Base-by-base conservation (phyloP, 2,888 invertebrate genomes). In the Eurytoma californica region DNA sequence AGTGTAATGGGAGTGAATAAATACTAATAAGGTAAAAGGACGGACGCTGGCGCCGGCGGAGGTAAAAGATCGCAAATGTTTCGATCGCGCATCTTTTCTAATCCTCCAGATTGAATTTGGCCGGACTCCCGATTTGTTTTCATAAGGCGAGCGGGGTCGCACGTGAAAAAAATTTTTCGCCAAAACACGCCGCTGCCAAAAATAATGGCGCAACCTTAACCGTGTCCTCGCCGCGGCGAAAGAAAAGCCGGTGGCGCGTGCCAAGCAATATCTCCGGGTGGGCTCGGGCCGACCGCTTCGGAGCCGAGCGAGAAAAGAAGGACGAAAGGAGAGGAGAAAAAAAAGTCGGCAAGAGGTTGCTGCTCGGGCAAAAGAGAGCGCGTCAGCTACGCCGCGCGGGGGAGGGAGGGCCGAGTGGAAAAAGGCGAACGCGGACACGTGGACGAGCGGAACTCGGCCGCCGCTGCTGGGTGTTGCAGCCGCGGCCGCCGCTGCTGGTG, bases 351-450 rank as follows among this genome's bases (percentile, higher is more conserved):
- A 39, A 39, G 39, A 39, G 39, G 39, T 39, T 39, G 39, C 39
- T 9, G 39, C 7, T 39, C 39, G 39, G 39, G 39, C 7, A 9
- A 39, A 39, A 39, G 39, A 9, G 39, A 39, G 7, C 39, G 39
- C 39, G 39, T 39, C 39, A 39, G 39, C 39, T 39, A 39, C 7
- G 9, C n/a, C n/a, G 39, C 9, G 24, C 12, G 24, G 24, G 0
- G 30, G 51, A 16, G 39, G 49, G 51, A 18, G n/a, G 57, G 66
- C 3, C 39, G 47, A 12, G 58, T 39, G 57, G 20, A 20, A 13
- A 53, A 4, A 55, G 65, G 70, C n/a, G 28, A 63, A 65, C 30
- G 51, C 51, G 65, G 63, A 65, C 72, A 39, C 39, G 68, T 39
- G 55, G 69, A 47, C 53, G 61, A 67, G 75, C 61, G 53, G 60